phyloP scores from a whole-genome alignment of 2,797 vertebrate genomes.

The Semotilus atromaculatus region DNA sequence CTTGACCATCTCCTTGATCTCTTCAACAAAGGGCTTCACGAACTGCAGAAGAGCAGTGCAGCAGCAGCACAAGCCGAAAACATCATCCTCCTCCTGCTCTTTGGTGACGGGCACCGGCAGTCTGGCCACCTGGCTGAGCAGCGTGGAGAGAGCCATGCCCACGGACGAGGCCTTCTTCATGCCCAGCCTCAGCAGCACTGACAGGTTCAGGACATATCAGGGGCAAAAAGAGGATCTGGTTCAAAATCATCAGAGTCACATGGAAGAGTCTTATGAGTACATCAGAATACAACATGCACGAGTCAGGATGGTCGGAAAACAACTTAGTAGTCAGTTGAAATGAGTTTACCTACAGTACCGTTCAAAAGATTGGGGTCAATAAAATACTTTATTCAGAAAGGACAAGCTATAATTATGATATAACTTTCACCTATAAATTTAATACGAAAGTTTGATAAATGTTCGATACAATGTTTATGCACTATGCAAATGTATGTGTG shows the following conservation, averaged over 20 bases:
- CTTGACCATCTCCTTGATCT: slow-evolving; percentile 75
- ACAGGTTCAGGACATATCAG: neutral
- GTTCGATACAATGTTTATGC: too few relatives aligned
- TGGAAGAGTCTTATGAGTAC: neutral
- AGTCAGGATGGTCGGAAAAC: neutral
- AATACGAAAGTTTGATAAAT: too few relatives aligned
- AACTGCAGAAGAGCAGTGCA: slow-evolving; percentile 84
- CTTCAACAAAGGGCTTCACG: slow-evolving; percentile 85
- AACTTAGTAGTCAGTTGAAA: neutral
- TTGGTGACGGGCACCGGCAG: slow-evolving; percentile 88
- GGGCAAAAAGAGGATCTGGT: neutral
- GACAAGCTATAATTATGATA: neutral
- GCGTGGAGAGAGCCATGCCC: slow-evolving; percentile 88
- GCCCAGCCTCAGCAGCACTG: slow-evolving; percentile 88
- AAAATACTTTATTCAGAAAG: neutral
- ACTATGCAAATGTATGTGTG: too few relatives aligned
- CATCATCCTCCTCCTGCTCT: slow-evolving; percentile 88
- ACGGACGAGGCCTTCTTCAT: slow-evolving; percentile 88
- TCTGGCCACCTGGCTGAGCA: slow-evolving; percentile 85
- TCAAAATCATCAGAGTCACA: neutral
- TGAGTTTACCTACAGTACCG: neutral
- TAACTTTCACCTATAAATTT: too few relatives aligned
- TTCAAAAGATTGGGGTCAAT: neutral
- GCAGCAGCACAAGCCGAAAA: slow-evolving; percentile 85
- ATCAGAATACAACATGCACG: neutral